These are phyloP conservation scores for Sebastes glaucus DNA, from an alignment of 2,797 vertebrate genomes.

Conservation along the genomic window DNA sequence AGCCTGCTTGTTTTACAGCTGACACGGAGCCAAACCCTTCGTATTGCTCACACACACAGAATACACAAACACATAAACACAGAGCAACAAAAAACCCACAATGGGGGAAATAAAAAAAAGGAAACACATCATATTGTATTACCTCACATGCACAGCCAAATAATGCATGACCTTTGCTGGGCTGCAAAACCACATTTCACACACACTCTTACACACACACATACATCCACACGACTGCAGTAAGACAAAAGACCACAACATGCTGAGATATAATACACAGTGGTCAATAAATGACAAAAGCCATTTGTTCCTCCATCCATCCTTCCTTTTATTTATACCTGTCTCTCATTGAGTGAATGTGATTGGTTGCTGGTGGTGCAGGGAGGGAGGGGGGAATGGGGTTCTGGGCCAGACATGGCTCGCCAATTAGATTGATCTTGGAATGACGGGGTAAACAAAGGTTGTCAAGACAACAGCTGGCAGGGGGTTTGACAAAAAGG, in stretches of 20 bases:
- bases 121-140: background rate
- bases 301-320: constrained; percentile 63
- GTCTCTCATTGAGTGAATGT: constrained; percentile 31
- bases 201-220: background rate
- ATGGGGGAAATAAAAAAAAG: background rate
- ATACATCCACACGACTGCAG: background rate
- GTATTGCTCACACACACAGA: background rate
- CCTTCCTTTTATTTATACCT: constrained; percentile 63
- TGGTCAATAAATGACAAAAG: constrained; percentile 72
- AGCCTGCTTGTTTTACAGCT: constrained; percentile 31
- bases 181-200: constrained; percentile 1
- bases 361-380: constrained; percentile 59
- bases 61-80: background rate
- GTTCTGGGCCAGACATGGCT: constrained; percentile 6
- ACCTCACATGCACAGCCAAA: constrained; percentile 1
- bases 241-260: constrained; percentile 35
- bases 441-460: constrained; percentile 63
- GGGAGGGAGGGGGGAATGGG: background rate
- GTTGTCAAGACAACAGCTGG: constrained; percentile 68
- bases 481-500: constrained; percentile 23
- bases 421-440: constrained; percentile 71
- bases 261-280: constrained; percentile 57
- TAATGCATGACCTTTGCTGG: constrained; percentile 61
- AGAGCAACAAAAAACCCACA: background rate
- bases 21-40: constrained; percentile 16